Conservation (phyloP, 2,888 invertebrate genomes). For the Plagodis pulveraria region DNA sequence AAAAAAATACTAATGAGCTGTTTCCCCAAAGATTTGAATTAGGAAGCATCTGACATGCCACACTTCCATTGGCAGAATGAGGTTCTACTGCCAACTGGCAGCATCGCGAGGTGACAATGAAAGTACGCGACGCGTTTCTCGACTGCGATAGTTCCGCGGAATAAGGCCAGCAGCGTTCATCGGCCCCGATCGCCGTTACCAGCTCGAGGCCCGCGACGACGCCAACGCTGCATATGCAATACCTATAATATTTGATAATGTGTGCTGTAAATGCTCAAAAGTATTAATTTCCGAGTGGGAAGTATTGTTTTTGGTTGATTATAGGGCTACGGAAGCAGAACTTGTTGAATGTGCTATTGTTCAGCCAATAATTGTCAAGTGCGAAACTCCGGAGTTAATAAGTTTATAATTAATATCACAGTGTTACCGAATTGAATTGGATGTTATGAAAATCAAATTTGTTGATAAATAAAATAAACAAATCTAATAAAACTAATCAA, state of each 20-base stretch:
- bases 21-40: not conserved
- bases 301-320: constrained; percentile 25
- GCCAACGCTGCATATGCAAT: constrained; percentile 35
- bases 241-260: constrained; percentile 37
- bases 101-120: constrained; percentile 76
- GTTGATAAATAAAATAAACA: no score
- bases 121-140: constrained; percentile 79
- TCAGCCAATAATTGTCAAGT: constrained; percentile 7
- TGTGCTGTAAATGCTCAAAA: constrained; percentile 25
- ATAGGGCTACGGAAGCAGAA: constrained; percentile 8
- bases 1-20: not conserved
- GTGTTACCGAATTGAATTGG: no score
- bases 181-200: constrained; percentile 67
- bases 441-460: no score
- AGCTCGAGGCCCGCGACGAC: constrained; percentile 27
- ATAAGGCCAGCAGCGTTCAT: constrained; percentile 82
- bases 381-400: no score
- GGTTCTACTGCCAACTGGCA: constrained; percentile 30
- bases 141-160: constrained; percentile 77
- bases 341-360: constrained; percentile 1
- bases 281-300: constrained; percentile 24
- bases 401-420: no score
- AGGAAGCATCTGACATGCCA: constrained; percentile 2
- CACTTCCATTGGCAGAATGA: constrained; percentile 15
- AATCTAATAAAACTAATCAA: no score